phyloP scores from a whole-genome alignment of 2,113 vertebrate species.

The Odontophorus gujanensis region DNA sequence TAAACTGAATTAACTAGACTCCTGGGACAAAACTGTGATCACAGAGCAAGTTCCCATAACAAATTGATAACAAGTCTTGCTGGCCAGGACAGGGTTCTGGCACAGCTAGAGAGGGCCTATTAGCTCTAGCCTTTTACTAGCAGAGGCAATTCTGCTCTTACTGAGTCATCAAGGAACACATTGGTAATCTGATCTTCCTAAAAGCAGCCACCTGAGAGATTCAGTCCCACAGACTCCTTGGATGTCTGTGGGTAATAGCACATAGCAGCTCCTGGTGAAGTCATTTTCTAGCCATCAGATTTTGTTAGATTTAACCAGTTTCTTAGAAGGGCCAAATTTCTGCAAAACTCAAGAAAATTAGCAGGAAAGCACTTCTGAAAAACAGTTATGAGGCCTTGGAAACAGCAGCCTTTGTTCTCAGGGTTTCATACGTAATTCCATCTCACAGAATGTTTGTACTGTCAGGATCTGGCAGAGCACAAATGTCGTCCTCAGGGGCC shows the following conservation, averaged over 20 bases:
- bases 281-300: neutral
- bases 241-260: neutral
- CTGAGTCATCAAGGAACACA: neutral
- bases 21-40: neutral
- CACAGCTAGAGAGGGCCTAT: neutral
- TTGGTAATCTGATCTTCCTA: neutral
- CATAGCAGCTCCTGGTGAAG: neutral
- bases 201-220: neutral
- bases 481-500: neutral
- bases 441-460: neutral
- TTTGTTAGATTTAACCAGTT: neutral
- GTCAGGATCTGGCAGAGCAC: neutral
- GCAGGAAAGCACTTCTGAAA: neutral
- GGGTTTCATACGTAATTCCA: neutral
- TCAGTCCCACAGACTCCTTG: neutral
- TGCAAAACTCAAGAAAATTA: neutral
- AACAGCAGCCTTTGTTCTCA: neutral
- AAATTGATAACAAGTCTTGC: neutral
- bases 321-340: neutral
- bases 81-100: neutral
- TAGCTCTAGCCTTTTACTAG: neutral
- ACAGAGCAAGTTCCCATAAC: neutral
- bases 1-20: neutral
- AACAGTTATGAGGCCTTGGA: neutral
- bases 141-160: neutral